phyloP scores from a whole-genome alignment of 2,888 invertebrate genomes.

The Melipona beecheii region DNA sequence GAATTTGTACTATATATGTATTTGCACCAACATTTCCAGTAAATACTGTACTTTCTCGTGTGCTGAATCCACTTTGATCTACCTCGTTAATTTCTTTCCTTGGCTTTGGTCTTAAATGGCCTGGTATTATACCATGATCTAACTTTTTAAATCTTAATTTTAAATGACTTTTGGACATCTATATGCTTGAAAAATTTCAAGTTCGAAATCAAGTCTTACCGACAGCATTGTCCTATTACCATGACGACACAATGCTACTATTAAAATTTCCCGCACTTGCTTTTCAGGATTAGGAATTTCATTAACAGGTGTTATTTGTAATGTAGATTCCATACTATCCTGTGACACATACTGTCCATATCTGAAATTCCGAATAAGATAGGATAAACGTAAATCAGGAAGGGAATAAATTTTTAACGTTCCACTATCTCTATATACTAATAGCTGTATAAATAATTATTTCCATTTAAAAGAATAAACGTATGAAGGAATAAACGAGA shows the following conservation, averaged over 20 bases:
- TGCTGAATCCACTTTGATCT: conserved; percentile 96
- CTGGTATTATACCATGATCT: conserved; percentile 86
- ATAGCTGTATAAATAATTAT: too few relatives aligned
- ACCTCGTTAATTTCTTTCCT: conserved; percentile 99
- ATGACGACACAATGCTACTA: conserved; percentile 94
- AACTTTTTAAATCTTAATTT: conserved; percentile 95
- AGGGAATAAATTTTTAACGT: conserved; percentile 96
- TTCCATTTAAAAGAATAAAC: too few relatives aligned
- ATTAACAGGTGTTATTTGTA: conserved; percentile 81
- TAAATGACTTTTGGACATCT: conserved; percentile 91
- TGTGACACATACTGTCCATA: conserved; percentile 89
- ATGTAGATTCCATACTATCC: conserved; percentile 92
- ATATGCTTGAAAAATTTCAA: conserved; percentile 96
- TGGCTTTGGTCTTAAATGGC: conserved; percentile 74
- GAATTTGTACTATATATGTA: conserved; percentile 95
- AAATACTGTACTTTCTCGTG: conserved; percentile 94
- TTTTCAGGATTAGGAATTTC: conserved; percentile 81
- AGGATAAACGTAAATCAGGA: too few relatives aligned
- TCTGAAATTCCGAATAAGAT: conserved; percentile 91
- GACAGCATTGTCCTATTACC: conserved; percentile 92
- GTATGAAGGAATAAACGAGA: too few relatives aligned
- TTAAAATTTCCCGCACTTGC: conserved; percentile 88
- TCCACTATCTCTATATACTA: conserved; percentile 94
- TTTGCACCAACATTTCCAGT: conserved; percentile 97
- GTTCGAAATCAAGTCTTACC: conserved; percentile 90